Conservation (phyloP, 1,140 invertebrate species). For the Drosophila lacertosa region DNA sequence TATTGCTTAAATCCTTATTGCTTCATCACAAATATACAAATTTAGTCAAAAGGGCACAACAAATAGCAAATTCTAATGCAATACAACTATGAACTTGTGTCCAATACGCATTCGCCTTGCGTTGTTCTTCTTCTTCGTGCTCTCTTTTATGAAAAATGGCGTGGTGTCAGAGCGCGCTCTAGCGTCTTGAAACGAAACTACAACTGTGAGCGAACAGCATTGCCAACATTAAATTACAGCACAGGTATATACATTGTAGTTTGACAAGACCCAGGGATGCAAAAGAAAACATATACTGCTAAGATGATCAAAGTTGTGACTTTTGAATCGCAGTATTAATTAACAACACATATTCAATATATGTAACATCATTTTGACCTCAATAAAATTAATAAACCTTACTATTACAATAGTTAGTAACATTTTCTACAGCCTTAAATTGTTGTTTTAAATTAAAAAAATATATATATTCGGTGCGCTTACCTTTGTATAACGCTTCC, state of each 20-base stretch:
- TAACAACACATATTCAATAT: not conserved
- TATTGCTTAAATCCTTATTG: not conserved
- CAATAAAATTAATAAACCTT: too few species aligned
- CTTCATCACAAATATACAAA: slow-evolving; percentile 14
- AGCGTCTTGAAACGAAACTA: not conserved
- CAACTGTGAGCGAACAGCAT: slow-evolving; percentile 2
- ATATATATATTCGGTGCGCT: slow-evolving; percentile 27
- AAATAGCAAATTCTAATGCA: slow-evolving; percentile 15
- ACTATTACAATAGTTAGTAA: too few species aligned
- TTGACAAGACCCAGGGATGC: slow-evolving; percentile 21
- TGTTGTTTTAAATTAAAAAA: not conserved
- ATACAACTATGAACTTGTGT: not conserved
- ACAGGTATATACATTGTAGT: slow-evolving; percentile 8
- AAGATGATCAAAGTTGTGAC: not conserved
- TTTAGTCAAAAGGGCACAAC: slow-evolving; percentile 8
- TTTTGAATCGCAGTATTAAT: slow-evolving; percentile 1
- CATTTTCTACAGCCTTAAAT: not conserved
- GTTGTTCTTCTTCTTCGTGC: slow-evolving; percentile 17
- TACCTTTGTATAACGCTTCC: slow-evolving; percentile 70
- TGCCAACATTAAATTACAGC: slow-evolving; percentile 42
- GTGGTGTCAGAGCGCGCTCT: slow-evolving; percentile 41
- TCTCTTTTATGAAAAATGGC: slow-evolving; percentile 47
- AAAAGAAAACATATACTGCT: not conserved
- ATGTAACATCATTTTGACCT: too few species aligned
- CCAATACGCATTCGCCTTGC: slow-evolving; percentile 2